These are phyloP conservation scores for Montipora foliosa DNA, from an alignment of 64 coral and sea anemone genomes.

Conservation along the genomic window DNA sequence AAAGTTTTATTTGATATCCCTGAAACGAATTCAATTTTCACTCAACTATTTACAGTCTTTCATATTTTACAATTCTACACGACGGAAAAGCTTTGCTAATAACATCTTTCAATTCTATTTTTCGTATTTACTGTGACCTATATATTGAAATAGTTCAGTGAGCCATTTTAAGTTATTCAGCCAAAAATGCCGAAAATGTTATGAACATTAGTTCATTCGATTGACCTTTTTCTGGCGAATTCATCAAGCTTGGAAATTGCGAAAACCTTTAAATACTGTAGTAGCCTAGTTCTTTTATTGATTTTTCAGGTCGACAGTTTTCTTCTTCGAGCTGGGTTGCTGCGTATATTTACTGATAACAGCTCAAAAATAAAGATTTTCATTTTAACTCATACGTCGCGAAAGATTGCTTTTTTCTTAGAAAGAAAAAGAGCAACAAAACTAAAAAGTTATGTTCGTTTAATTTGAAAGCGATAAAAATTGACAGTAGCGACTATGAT, in stretches of 20 bases:
- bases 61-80: not conserved
- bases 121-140: not conserved
- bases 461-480: too few relatives aligned
- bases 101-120: not conserved
- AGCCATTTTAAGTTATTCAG: not conserved
- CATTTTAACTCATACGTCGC: too few relatives aligned
- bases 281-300: not conserved
- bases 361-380: not conserved
- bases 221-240: not conserved
- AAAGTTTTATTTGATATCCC: not conserved
- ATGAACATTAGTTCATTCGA: not conserved
- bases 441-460: too few relatives aligned
- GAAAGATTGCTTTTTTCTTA: too few relatives aligned
- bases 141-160: slow-evolving; percentile 2
- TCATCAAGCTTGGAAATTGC: not conserved
- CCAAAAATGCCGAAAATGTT: not conserved
- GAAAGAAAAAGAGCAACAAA: too few relatives aligned
- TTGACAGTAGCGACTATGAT: too few relatives aligned
- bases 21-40: not conserved
- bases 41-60: not conserved
- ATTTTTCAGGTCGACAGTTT: not conserved
- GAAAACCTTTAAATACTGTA: not conserved
- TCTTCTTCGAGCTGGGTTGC: not conserved
- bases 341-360: slow-evolving; percentile 22
- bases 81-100: not conserved